A percentile compares a stretch with the other conserved stretches of the same genome.
Conservation (phyloP, 1,140 invertebrate species). For the roundworm (Caenorhabditis elegans) region WBcel235 BX284603.4:10673001-10673500, state of each 20-base stretch:
- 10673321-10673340: not conserved
- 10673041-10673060: not conserved
- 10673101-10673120: not conserved
- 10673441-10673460: constrained; percentile 52
- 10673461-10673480: too few relatives aligned
- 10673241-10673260: constrained; percentile 10
- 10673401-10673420: constrained; percentile 81
- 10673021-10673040: not conserved
- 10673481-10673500: too few relatives aligned
- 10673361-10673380: constrained; percentile 47
- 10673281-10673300: not conserved
- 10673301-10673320: constrained; percentile 9
- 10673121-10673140: not conserved
- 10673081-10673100: too few relatives aligned
- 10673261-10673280: not conserved
- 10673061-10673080: constrained; percentile 11
- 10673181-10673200: not conserved
- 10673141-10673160: constrained; percentile 11
- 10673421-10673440: constrained; percentile 89
- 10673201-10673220: constrained; percentile 20
- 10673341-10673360: not conserved
- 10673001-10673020: constrained; percentile 21
- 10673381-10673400: constrained; percentile 81
- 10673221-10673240: constrained; percentile 1
- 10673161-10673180: not conserved